phyloP scores from a whole-genome alignment of 1,140 invertebrate genomes.

The Nasonia longicornis region DNA sequence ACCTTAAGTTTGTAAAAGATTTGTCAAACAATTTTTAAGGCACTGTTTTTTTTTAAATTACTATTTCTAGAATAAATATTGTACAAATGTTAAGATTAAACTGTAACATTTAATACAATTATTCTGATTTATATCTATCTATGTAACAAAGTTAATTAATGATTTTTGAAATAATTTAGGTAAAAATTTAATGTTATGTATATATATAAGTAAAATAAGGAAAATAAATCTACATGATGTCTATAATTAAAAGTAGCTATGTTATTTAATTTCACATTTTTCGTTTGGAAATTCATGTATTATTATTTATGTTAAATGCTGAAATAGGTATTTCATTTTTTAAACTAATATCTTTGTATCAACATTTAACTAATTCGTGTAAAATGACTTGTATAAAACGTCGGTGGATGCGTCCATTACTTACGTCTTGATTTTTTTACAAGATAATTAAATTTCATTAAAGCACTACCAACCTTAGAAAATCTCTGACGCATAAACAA shows the following conservation, averaged over 20 bases:
- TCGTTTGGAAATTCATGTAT: not conserved
- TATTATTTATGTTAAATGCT: not conserved
- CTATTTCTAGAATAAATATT: constrained; percentile 18
- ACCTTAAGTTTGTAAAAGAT: constrained; percentile 7
- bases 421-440: not conserved
- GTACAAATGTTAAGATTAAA: constrained; percentile 39
- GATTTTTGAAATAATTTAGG: constrained; percentile 29
- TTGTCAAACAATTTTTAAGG: not conserved
- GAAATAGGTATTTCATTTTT: not conserved
- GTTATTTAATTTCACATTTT: not conserved
- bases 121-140: constrained; percentile 24
- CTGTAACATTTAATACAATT: constrained; percentile 24
- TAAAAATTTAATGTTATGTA: constrained; percentile 35
- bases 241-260: constrained; percentile 21
- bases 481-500: not conserved
- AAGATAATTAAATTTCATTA: not conserved
- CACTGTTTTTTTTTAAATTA: constrained; percentile 2
- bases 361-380: not conserved
- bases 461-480: not conserved
- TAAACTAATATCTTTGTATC: not conserved
- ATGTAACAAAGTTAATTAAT: constrained; percentile 33
- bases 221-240: constrained; percentile 34
- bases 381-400: not conserved
- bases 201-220: constrained; percentile 36
- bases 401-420: not conserved